Percentiles rank a stretch among this genome's conserved stretches.
These are phyloP conservation scores for Caenorhabditis sp. DNA, from an alignment of 2,888 invertebrate species.

Conservation along the genomic window DNA sequence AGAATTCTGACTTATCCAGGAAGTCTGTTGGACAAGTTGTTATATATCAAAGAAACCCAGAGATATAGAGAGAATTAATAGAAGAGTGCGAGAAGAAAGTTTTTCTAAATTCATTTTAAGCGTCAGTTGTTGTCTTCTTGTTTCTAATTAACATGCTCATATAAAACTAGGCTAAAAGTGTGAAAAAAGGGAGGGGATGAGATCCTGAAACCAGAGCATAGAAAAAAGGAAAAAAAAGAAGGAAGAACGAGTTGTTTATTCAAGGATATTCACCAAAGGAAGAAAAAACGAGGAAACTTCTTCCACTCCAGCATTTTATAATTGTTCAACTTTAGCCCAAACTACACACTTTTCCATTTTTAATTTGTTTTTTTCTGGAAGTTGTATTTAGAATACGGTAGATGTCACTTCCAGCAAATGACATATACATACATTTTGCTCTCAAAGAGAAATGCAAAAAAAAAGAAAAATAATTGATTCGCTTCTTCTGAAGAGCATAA, in stretches of 20 bases:
- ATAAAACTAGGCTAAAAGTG: too few species aligned
- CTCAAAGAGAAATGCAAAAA: too few species aligned
- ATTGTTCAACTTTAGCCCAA: not conserved
- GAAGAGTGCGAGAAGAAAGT: not conserved
- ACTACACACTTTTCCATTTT: not conserved
- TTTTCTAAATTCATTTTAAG: too few species aligned
- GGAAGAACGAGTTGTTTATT: constrained; percentile 13
- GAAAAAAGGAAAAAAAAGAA: constrained; percentile 4
- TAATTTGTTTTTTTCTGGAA: too few species aligned
- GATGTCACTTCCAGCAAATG: too few species aligned
- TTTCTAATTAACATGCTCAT: constrained; percentile 2
- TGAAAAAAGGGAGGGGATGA: not conserved
- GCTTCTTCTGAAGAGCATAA: too few species aligned
- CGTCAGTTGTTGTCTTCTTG: not conserved
- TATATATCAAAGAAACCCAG: too few species aligned
- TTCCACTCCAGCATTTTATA: not conserved
- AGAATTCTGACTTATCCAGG: too few species aligned
- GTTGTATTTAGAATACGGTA: too few species aligned
- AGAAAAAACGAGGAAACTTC: too few species aligned
- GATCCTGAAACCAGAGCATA: not conserved
- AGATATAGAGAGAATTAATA: not conserved
- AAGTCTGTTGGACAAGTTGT: too few species aligned
- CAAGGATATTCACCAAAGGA: constrained; percentile 5
- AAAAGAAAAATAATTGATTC: too few species aligned
- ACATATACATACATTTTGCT: not conserved